A percentile compares a stretch with the other conserved stretches of the same genome.
phyloP scores from a whole-genome alignment of 2,113 vertebrate species.

The Pterocles gutturalis region DNA sequence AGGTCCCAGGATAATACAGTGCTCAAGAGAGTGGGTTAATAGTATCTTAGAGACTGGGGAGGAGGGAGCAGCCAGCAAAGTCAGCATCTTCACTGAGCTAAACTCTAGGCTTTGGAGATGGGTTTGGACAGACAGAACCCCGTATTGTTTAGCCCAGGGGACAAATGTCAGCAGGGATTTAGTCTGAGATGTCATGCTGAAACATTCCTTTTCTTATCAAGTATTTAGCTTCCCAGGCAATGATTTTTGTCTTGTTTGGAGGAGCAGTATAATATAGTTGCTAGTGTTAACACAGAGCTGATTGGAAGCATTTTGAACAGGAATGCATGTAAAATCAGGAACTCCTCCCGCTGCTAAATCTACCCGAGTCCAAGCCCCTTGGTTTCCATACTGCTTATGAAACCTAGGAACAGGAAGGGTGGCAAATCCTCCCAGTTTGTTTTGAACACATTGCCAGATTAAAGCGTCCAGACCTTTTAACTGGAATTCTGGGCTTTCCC shows the following conservation, averaged over 20 bases:
- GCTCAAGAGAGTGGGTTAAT: background rate
- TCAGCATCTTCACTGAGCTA: background rate
- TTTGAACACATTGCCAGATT: background rate
- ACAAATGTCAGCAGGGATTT: conserved; percentile 49
- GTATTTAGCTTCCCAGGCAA: background rate
- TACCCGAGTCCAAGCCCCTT: background rate
- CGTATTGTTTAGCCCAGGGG: conserved; percentile 23
- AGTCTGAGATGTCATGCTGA: background rate
- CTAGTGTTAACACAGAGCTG: background rate
- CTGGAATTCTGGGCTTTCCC: background rate
- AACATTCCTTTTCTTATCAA: background rate
- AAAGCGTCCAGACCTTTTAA: background rate
- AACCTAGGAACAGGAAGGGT: background rate
- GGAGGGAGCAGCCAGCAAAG: conserved; percentile 30
- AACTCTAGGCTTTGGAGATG: conserved; percentile 2
- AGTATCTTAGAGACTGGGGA: background rate
- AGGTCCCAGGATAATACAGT: background rate
- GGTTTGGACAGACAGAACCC: background rate
- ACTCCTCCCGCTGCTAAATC: background rate
- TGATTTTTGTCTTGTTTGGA: background rate
- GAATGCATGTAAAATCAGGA: background rate
- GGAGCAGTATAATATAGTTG: background rate
- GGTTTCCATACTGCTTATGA: background rate
- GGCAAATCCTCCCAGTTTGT: background rate
- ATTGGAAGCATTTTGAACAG: conserved; percentile 8